These are phyloP conservation scores for Eudasyphora cyanicolor DNA, from an alignment of 2,888 invertebrate genomes.

Conservation along the genomic window DNA sequence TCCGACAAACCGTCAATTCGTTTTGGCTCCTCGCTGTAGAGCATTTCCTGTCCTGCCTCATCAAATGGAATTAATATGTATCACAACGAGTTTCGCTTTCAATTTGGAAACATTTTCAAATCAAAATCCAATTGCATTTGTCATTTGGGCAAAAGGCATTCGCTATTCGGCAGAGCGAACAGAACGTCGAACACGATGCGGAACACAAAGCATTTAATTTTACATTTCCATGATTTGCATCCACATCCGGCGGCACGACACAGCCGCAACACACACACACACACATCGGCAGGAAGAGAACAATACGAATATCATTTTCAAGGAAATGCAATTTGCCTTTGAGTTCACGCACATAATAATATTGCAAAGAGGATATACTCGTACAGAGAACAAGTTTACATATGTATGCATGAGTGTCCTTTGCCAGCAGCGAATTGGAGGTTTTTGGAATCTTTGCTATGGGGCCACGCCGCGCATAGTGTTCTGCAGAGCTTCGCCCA, in stretches of 20 bases:
- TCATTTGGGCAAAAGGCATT: background rate
- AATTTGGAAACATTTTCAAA: constrained; percentile 14
- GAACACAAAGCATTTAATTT: constrained; percentile 22
- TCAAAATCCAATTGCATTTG: background rate
- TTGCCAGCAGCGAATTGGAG: too few species aligned
- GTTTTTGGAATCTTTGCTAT: too few species aligned
- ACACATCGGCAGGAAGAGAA: constrained; percentile 3
- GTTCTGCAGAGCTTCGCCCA: too few species aligned
- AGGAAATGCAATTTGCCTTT: constrained; percentile 55
- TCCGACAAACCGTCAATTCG: too few species aligned
- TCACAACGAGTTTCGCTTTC: background rate
- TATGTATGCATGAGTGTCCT: too few species aligned
- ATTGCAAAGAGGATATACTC: too few species aligned
- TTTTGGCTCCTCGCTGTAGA: too few species aligned
- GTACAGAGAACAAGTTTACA: too few species aligned
- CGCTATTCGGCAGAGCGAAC: background rate
- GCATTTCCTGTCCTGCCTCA: background rate
- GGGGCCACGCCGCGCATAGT: too few species aligned
- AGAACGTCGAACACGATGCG: background rate
- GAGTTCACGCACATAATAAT: constrained; percentile 1
- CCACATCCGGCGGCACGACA: background rate
- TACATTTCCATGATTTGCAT: constrained; percentile 42
- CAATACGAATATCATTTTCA: constrained; percentile 35
- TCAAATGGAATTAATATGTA: constrained; percentile 9
- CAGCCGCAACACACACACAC: background rate